phyloP scores from a whole-genome alignment of 2,797 vertebrate species.

The Neosalanx taihuensis region DNA sequence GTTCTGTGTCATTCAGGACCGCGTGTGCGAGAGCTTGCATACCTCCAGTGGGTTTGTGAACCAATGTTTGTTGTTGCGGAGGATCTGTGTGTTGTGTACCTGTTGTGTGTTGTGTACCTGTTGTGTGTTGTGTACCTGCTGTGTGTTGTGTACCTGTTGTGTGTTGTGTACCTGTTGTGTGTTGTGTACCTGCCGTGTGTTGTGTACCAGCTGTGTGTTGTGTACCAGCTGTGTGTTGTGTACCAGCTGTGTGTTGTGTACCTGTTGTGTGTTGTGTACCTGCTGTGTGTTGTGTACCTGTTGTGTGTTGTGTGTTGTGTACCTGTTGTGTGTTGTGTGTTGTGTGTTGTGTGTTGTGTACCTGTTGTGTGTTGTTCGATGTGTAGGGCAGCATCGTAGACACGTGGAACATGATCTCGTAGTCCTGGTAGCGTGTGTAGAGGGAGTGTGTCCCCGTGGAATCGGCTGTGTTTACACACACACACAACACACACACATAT shows the following conservation, averaged over 20 bases:
- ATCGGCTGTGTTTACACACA: constrained; percentile 73
- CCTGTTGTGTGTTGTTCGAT: constrained; percentile 91
- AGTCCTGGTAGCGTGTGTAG: constrained; percentile 92
- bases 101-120: constrained; percentile 92
- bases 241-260: constrained; percentile 43
- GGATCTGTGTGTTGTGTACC: constrained; percentile 58
- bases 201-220: constrained; percentile 91
- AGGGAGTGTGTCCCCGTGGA: constrained; percentile 90
- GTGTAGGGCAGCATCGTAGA: constrained; percentile 95
- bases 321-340: constrained; percentile 88
- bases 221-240: too few relatives aligned
- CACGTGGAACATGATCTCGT: constrained; percentile 96
- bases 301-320: constrained; percentile 88
- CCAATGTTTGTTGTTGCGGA: not conserved
- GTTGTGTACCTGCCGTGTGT: constrained; percentile 91
- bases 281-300: constrained; percentile 92
- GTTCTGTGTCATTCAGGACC: not conserved
- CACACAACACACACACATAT: constrained; percentile 23
- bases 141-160: constrained; percentile 90
- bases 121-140: constrained; percentile 91
- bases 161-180: constrained; percentile 91
- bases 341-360: constrained; percentile 38
- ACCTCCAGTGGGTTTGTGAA: not conserved
- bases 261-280: constrained; percentile 92
- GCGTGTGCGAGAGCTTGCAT: not conserved